Percentiles rank a stretch among this genome's conserved stretches.
These are phyloP conservation scores for Phymastichus coffea DNA, from an alignment of 1,140 invertebrate genomes.

Conservation along the genomic window DNA sequence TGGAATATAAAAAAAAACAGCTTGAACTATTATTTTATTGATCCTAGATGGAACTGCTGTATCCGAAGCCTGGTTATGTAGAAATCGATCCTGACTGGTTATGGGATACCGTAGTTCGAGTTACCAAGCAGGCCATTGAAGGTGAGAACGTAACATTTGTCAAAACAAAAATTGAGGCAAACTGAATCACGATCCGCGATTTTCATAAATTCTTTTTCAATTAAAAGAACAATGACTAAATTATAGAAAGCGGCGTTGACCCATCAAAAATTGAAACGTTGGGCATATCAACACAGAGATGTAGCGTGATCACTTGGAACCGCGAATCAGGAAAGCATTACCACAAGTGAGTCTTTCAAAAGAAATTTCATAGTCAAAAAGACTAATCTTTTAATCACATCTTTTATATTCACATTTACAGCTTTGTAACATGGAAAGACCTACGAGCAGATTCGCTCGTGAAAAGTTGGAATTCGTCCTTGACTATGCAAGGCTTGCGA, in stretches of 20 bases:
- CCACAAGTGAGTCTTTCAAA: slow-evolving; percentile 69
- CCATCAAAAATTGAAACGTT: slow-evolving; percentile 69
- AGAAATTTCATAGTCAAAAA: too few species aligned
- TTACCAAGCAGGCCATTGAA: slow-evolving; percentile 63
- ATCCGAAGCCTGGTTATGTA: slow-evolving; percentile 74
- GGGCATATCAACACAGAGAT: slow-evolving; percentile 85
- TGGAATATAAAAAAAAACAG: too few species aligned
- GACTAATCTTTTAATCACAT: background rate
- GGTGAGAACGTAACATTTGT: slow-evolving; percentile 32
- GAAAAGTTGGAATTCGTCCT: slow-evolving; percentile 82
- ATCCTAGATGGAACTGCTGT: slow-evolving; percentile 71
- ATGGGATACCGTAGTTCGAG: slow-evolving; percentile 71
- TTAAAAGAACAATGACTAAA: slow-evolving; percentile 9
- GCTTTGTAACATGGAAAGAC: slow-evolving; percentile 97
- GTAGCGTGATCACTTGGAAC: slow-evolving; percentile 89
- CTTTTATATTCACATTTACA: slow-evolving; percentile 28
- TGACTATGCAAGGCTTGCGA: slow-evolving; percentile 70
- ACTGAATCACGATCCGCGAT: too few species aligned
- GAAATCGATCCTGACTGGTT: slow-evolving; percentile 88
- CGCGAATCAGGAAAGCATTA: slow-evolving; percentile 76
- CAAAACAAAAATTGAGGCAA: too few species aligned
- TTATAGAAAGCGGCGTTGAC: slow-evolving; percentile 61
- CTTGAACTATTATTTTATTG: too few species aligned
- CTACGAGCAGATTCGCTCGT: slow-evolving; percentile 77
- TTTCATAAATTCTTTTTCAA: too few species aligned